phyloP scores from a whole-genome alignment of 2,113 vertebrate genomes.

The Catharus bicknelli region DNA sequence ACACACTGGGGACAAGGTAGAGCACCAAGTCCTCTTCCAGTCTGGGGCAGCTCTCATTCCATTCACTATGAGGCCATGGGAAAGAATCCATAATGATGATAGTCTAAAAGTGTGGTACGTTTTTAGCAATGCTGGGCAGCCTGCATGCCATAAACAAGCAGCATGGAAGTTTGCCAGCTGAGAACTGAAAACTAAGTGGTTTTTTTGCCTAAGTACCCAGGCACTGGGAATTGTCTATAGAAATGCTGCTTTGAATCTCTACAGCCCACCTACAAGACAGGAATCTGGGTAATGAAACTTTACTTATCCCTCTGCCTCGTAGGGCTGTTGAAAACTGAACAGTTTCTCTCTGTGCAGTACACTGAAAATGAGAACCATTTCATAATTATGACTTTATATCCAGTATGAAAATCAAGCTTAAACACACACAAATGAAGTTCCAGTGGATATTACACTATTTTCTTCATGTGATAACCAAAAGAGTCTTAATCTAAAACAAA shows the following conservation, averaged over 20 bases:
- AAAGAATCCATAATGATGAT: background rate
- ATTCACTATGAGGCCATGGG: background rate
- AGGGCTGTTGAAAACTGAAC: background rate
- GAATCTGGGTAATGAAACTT: background rate
- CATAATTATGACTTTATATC: background rate
- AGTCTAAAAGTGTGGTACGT: background rate
- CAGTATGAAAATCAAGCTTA: background rate
- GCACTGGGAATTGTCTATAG: background rate
- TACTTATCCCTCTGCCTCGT: background rate
- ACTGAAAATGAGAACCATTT: background rate
- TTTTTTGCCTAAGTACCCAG: background rate
- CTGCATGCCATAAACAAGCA: background rate
- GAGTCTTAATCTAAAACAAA: slow-evolving; percentile 1
- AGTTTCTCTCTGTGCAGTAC: background rate
- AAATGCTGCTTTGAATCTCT: background rate
- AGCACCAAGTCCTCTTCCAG: background rate
- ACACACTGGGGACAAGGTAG: background rate
- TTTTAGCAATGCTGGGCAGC: background rate
- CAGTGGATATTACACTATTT: background rate
- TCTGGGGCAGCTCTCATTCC: background rate
- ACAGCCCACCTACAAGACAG: background rate
- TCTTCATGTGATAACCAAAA: background rate
- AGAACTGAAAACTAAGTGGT: background rate
- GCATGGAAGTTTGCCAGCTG: background rate
- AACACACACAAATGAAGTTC: background rate